These are phyloP conservation scores for Eulimnadia texana DNA, from an alignment of 1,140 invertebrate species.

Conservation along the genomic window DNA sequence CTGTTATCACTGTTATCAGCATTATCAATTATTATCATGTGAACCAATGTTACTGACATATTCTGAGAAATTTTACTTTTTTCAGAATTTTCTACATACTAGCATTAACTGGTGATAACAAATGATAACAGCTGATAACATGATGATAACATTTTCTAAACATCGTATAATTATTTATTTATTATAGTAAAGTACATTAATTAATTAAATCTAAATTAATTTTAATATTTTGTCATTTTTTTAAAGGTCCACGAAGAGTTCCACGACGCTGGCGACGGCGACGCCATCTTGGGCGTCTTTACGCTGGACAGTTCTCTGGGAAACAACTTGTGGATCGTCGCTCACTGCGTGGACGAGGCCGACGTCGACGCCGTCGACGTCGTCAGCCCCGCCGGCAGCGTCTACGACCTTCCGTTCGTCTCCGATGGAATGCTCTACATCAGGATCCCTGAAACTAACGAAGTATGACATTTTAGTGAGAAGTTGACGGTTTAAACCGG, in stretches of 20 bases:
- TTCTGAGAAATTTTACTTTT: no score
- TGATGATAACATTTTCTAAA: no score
- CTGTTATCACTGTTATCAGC: no score
- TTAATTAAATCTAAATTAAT: background rate
- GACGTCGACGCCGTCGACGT: conserved; percentile 25
- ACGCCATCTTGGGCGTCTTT: conserved; percentile 21
- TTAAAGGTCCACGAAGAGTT: conserved; percentile 19
- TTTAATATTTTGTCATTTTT: background rate
- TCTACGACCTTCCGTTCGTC: conserved; percentile 22
- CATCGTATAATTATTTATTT: no score
- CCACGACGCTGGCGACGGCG: conserved; percentile 20
- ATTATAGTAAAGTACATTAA: no score
- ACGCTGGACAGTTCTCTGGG: conserved; percentile 23
- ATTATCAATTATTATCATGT: no score
- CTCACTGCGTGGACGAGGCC: conserved; percentile 21
- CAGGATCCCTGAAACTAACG: conserved; percentile 2
- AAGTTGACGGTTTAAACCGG: background rate
- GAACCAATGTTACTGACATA: no score
- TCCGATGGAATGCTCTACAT: conserved; percentile 9
- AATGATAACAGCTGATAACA: no score
- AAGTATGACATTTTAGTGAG: background rate
- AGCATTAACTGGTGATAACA: no score
- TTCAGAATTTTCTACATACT: no score
- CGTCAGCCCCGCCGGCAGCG: conserved; percentile 21
- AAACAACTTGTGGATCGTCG: conserved; percentile 22